Evolutionary conservation across 2,888 invertebrate genomes (phyloP).

Genomic region (Lochmaea crataegi): DNA sequence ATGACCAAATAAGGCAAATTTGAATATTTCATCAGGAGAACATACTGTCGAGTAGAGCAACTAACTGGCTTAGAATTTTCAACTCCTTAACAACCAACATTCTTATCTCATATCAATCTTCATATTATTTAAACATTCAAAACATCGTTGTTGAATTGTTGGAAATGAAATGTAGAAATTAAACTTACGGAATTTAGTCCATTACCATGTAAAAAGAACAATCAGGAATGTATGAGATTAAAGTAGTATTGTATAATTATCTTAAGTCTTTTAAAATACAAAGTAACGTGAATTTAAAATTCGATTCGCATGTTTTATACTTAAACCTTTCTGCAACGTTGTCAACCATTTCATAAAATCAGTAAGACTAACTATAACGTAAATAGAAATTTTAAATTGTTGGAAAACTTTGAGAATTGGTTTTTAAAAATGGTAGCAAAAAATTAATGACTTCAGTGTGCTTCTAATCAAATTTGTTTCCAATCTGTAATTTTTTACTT

Average conservation of each 20-base stretch:
- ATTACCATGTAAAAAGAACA: conserved; percentile 1
- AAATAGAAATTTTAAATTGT: too few species aligned
- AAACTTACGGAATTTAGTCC: not conserved
- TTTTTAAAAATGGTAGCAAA: too few species aligned
- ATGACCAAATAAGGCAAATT: conserved; percentile 18
- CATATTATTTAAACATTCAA: not conserved
- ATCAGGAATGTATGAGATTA: conserved; percentile 9
- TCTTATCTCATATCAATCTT: not conserved
- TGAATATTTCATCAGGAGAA: conserved; percentile 23
- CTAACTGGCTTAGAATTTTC: not conserved
- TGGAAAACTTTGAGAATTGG: too few species aligned
- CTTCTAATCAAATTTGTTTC: too few species aligned
- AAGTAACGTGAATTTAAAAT: too few species aligned
- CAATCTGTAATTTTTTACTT: too few species aligned
- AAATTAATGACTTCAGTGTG: too few species aligned
- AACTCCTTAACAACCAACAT: not conserved
- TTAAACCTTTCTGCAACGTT: too few species aligned
- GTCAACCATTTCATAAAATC: too few species aligned
- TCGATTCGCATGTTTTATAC: too few species aligned
- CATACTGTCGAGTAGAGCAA: conserved; percentile 12
- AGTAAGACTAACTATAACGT: too few species aligned
- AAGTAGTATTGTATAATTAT: not conserved
- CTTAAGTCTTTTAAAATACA: not conserved
- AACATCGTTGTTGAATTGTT: not conserved
- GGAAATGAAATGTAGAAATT: not conserved